Percentiles rank a stretch among this genome's conserved stretches.
Conservation (phyloP, 2,113 vertebrate genomes). For the Progne subis region DNA sequence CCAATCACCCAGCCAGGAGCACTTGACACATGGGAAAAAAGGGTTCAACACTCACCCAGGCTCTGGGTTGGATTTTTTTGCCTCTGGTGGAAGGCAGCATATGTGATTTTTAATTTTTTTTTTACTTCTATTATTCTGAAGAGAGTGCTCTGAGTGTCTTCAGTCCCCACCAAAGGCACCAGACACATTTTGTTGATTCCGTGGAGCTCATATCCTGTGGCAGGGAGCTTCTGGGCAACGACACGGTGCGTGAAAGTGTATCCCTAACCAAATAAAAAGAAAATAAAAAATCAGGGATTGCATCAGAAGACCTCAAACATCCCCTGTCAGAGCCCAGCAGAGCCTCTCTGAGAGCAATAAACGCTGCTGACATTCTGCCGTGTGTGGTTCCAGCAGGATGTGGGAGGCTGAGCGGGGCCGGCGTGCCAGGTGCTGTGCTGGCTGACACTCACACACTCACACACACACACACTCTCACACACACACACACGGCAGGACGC, state of each 20-base stretch:
- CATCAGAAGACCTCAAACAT: neutral
- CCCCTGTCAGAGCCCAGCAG: neutral
- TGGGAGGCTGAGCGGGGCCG: neutral
- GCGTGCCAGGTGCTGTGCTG: neutral
- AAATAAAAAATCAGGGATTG: neutral
- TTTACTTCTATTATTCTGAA: neutral
- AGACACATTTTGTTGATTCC: neutral
- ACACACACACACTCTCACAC: neutral
- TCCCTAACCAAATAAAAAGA: neutral
- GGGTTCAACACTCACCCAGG: neutral
- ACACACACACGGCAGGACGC: too few relatives aligned
- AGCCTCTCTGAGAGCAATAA: neutral
- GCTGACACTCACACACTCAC: neutral
- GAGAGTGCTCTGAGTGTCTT: neutral
- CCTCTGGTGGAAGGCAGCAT: neutral
- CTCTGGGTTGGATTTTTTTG: neutral
- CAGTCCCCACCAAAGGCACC: neutral
- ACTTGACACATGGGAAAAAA: neutral
- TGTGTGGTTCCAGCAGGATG: neutral
- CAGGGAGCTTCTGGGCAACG: neutral
- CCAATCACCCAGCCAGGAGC: neutral
- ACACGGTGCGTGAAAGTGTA: neutral
- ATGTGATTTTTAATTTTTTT: neutral
- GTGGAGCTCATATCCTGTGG: neutral
- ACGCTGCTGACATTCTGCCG: neutral